Base-by-base conservation (phyloP, 2,113 vertebrate species). In the Andinoacara biseriatus region DNA sequence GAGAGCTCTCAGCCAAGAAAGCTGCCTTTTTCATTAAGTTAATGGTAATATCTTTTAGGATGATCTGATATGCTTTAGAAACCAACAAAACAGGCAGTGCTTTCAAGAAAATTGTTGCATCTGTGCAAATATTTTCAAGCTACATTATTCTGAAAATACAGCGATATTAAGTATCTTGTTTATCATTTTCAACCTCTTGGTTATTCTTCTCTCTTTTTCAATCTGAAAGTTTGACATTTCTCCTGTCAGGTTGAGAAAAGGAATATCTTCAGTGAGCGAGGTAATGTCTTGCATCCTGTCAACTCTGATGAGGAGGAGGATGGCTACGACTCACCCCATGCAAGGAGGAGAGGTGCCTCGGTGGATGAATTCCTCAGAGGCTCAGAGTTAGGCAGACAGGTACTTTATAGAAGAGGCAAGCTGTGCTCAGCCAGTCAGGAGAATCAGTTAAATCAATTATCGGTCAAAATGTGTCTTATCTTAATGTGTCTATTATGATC, bases 291-390 rank as follows among this genome's bases (percentile, higher is more conserved):
- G 26, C 97, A 96, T 35, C 96, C 96, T 0, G 76, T 93, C 20
- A 97, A 97, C 93, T 99, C 98, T 0, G 98, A 99, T 0, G 96
- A 97, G 81, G 97, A 97, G 86, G 97, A 98, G 85, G 97, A 99
- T 0, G 96, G 96, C 10, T 98, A 97, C 0, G 96, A 97, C 76
- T 97, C 96, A 1, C 96, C 97, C 0, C 95, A 92, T 5, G 56
- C 95, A 52, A 96, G 95, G 87, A 93, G 98, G 40, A 96, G 96
- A 88, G 97, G 97, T 3, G 95, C 97, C 2, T 99, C 98, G 0
- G 98, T 99, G 14, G 98, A 99, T 5, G 98, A 99, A 59, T 99
- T 99, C 91, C 96, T 99, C 72, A 95, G 96, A 65, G 98, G 97
- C 5, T 99, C 98, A 0, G 98, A 99, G 62, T 95, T 98, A 3